phyloP scores from a whole-genome alignment of 1,140 invertebrate genomes.

The Octopus sinensis region DNA sequence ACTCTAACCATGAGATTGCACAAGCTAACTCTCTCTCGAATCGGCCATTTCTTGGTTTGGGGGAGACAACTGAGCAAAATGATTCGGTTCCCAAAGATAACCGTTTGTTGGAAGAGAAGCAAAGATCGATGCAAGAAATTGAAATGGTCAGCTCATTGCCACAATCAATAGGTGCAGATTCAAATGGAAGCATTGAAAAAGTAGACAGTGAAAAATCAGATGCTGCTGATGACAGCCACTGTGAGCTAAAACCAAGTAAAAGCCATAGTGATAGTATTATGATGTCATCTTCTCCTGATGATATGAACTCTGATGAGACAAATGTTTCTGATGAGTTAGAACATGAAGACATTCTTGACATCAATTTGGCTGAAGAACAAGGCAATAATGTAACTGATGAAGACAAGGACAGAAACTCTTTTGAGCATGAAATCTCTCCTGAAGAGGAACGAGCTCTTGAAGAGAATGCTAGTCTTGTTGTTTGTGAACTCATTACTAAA shows the following conservation, averaged over 20 bases:
- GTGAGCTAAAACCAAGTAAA: slow-evolving; percentile 11
- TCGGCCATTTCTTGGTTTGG: slow-evolving; percentile 20
- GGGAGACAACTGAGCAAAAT: slow-evolving; percentile 10
- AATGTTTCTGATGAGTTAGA: slow-evolving; percentile 32
- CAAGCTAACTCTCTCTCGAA: slow-evolving; percentile 16
- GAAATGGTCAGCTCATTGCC: slow-evolving; percentile 8
- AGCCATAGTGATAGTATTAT: slow-evolving; percentile 22
- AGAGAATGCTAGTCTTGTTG: slow-evolving; percentile 63
- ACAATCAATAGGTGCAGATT: slow-evolving; percentile 16
- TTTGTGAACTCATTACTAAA: slow-evolving; percentile 53
- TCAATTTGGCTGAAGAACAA: slow-evolving; percentile 20
- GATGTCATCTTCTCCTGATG: slow-evolving; percentile 30
- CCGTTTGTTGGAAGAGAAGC: slow-evolving; percentile 17
- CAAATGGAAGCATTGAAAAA: slow-evolving; percentile 26
- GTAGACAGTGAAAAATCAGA: slow-evolving; percentile 30
- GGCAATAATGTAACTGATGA: slow-evolving; percentile 12
- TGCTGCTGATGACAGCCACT: slow-evolving; percentile 15
- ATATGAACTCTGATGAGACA: slow-evolving; percentile 25
- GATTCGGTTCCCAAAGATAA: not conserved
- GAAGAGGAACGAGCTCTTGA: slow-evolving; percentile 61
- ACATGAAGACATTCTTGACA: slow-evolving; percentile 20
- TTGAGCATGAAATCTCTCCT: slow-evolving; percentile 48
- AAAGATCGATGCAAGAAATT: not conserved
- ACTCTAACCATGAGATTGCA: slow-evolving; percentile 52
- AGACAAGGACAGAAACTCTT: slow-evolving; percentile 1